Base-by-base conservation (phyloP, 2,797 vertebrate species). In the Rhynchonycteris naso region DNA sequence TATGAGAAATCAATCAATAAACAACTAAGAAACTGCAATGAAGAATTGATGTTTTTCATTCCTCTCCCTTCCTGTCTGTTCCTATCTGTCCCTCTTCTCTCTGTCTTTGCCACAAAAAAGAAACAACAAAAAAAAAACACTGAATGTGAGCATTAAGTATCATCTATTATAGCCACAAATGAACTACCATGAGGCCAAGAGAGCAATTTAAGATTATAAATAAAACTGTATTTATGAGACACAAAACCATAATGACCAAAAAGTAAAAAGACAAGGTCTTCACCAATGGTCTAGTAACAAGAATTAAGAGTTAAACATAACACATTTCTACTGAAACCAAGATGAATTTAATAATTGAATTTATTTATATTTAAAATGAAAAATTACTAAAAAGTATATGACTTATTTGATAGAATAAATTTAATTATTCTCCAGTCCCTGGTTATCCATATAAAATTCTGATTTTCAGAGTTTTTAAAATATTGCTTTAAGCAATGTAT, bases 301-400 rank as follows among this genome's bases (percentile, higher is more conserved):
- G 22, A 3, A 66, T 84, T 69, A 52, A 19, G 30, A 79, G 14
- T 56, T 21, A 80, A 52, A 24, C 0, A 66, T 12, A 59, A 47
- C 0, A 58, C 3, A 2, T 59, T 79, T 90, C 21, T 69, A 38
- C 52, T 59, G 91, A 71, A 24, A 11, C 3, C 33, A 59, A 2
- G 12, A 58, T 47, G 13, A 5, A 28, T 91, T 50, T 71, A 68
- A 85, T 12, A 72, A 35, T 33, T 85, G 4, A 54, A 54, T 43
- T 28, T 80, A 66, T 78, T 82, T 78, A 85, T 66, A 8, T 76
- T 76, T 72, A 78, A 93, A 90, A 80, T 90, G 33, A 12, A 61
- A 61, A 85, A 43, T 83, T 79, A 69, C 24, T 66, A 92, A 81
- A 90, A 2, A 81, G 76, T 61, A 5, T 28, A 58, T 88, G 74